Base-by-base conservation (phyloP, 1,140 invertebrate genomes). In the Musca vetustissima region DNA sequence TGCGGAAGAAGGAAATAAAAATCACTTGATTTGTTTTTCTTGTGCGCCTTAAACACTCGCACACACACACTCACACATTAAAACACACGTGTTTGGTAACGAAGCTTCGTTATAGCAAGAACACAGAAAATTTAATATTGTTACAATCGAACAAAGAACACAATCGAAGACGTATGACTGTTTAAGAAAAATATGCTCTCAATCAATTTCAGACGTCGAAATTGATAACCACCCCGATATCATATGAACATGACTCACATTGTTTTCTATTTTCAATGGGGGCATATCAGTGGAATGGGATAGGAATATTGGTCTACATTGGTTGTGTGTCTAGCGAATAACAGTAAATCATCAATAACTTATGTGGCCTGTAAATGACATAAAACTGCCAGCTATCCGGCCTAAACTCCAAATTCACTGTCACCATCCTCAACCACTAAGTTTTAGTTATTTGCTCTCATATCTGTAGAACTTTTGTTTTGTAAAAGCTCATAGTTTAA, bases 301-400 rank as follows among this genome's bases (percentile, higher is more conserved):
- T 24, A 14, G 13, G 19, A 24, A 1, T 4, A 53, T 24, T 53
- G 52, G 9, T 53, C 19, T 53, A 9, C 36, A 11, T 43, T 9
- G 22, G 19, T 22, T 21, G 17, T 22, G 19, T 24, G 19, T 21
- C 22, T 53, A 24, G 52, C 22, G 52, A 24, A 43, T 21, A 53
- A 24, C 25, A 57, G 53, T 57, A 57, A 57, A 57, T 57, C 53
- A 57, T 57, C 53, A 57, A 57, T 57, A 57, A 57, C 53, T 57
- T 57, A 57, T 57, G 24, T 57, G 53, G 53, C 24, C 53, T 57
- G 53, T 28, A 28, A 57, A 25, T 57, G 53, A 57, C 53, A 57
- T n/a, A 22, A 3, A 28, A 57, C 53, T 28, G 53, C 24, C 53
- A 28, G 25, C 53, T 24, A 8, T 7, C 21, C 17, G 11, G 22